A percentile compares a stretch with the other conserved stretches of the same genome.
phyloP scores from a whole-genome alignment of 2,113 vertebrate species.

The Vidua chalybeata region DNA sequence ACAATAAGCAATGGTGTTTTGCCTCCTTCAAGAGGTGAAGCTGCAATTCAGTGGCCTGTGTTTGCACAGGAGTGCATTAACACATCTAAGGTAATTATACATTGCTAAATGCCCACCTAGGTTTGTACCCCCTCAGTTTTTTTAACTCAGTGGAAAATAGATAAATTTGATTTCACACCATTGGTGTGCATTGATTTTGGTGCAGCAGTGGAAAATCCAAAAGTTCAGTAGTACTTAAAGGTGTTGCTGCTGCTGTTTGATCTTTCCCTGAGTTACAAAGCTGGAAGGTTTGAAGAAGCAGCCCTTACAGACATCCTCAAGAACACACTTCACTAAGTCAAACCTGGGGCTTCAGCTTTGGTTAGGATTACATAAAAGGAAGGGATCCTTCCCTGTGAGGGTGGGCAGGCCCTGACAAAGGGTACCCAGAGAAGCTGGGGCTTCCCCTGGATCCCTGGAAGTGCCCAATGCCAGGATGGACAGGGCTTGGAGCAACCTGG shows the following conservation, averaged over 20 bases:
- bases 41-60: background rate
- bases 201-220: background rate
- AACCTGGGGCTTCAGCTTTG: background rate
- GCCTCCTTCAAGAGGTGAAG: background rate
- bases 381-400: background rate
- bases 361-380: background rate
- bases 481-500: accelerated
- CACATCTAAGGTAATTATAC: background rate
- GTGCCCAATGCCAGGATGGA: background rate
- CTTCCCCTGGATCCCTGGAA: background rate
- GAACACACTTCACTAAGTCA: background rate
- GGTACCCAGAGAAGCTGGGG: background rate
- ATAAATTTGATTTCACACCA: background rate
- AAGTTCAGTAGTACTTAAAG: background rate
- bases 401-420: background rate
- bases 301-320: background rate
- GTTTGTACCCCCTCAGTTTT: accelerated
- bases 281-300: background rate
- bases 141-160: background rate
- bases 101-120: background rate
- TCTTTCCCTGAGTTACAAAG: background rate
- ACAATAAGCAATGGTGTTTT: background rate
- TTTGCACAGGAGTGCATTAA: background rate
- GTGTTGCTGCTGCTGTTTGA: background rate
- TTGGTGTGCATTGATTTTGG: background rate